These are phyloP conservation scores for Hippocampus zosterae DNA, from an alignment of 2,113 vertebrate genomes.

Conservation along the genomic window DNA sequence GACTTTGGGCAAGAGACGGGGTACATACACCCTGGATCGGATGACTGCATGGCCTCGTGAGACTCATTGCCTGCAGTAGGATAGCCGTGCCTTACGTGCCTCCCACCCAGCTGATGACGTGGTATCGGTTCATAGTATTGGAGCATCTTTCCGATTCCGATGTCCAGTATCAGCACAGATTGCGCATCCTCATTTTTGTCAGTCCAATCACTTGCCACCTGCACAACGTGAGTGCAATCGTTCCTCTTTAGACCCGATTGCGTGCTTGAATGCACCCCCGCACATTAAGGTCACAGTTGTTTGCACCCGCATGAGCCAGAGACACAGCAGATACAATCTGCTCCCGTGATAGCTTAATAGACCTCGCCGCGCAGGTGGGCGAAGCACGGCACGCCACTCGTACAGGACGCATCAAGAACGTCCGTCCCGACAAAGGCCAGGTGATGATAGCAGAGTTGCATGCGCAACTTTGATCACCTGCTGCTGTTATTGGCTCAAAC, in stretches of 20 bases:
- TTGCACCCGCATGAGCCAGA: constrained; percentile 31
- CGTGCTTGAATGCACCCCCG: constrained; percentile 1
- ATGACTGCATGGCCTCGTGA: too few species aligned
- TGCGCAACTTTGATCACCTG: constrained; percentile 15
- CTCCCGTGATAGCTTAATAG: constrained; percentile 12
- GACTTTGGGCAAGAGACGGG: too few species aligned
- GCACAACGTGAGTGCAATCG: background rate
- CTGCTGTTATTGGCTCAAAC: constrained; percentile 25
- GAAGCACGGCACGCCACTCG: constrained; percentile 34
- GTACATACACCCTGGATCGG: too few species aligned
- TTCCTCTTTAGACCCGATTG: constrained; percentile 11
- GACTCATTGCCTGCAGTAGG: too few species aligned
- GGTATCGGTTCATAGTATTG: too few species aligned
- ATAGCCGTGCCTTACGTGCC: too few species aligned
- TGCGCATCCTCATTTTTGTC: too few species aligned
- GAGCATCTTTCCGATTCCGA: too few species aligned
- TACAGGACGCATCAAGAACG: constrained; percentile 15
- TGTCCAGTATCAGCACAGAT: background rate
- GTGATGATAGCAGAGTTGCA: constrained; percentile 30
- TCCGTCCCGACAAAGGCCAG: constrained; percentile 40
- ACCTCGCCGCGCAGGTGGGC: constrained; percentile 17
- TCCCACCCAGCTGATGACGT: too few species aligned
- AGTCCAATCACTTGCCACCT: background rate
- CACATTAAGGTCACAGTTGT: constrained; percentile 23
- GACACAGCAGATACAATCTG: constrained; percentile 45